Base-by-base conservation (phyloP, 2,888 invertebrate genomes). In the Pachycephus smyrnensis region DNA sequence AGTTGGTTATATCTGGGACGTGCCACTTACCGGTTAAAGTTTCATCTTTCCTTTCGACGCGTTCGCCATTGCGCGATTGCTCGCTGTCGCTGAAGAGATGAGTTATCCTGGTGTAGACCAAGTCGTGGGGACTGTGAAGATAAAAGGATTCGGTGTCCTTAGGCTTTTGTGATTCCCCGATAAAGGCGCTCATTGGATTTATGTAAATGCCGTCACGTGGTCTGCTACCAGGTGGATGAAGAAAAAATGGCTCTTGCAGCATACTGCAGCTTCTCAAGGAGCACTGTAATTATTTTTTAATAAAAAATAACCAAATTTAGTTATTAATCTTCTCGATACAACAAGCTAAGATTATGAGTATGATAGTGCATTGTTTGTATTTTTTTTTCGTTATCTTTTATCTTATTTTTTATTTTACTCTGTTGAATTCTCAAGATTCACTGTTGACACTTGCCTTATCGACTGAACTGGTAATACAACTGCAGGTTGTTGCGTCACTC, bases 131-230 rank as follows among this genome's bases (percentile, higher is more conserved):
- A 88, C 95, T 95, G 92, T 97, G 97, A 76, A 98, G 93, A 90
- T 96, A 98, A 93, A 97, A 98, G 11, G 96, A 95, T 86, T 95
- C 95, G n/a, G 86, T 82, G 80, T 90, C 89, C 83, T 89, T 88
- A 11, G 88, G 82, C 73, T 88, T 88, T 12, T 86, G 84, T 0
- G 89, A 83, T 23, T 90, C 90, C 75, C 85, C 84, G 77, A 90
- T 89, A 79, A 87, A 90, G 55, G 91, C 90, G 79, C 93, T 94
- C 96, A 97, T 96, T 0, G 97, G 97, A 90, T 97, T 97, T 80
- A 97, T 95, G 89, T 97, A 97, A 71, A 97, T 93, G 0, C 97
- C 97, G 86, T 97, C 96, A 79, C 95, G 95, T 0, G 95, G 95
- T 55, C 90, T 83, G 4, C 91, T 85, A 35, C 91, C 89, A 30